These are phyloP conservation scores for Stigmatopora argus DNA, from an alignment of 2,113 vertebrate genomes.

Conservation along the genomic window DNA sequence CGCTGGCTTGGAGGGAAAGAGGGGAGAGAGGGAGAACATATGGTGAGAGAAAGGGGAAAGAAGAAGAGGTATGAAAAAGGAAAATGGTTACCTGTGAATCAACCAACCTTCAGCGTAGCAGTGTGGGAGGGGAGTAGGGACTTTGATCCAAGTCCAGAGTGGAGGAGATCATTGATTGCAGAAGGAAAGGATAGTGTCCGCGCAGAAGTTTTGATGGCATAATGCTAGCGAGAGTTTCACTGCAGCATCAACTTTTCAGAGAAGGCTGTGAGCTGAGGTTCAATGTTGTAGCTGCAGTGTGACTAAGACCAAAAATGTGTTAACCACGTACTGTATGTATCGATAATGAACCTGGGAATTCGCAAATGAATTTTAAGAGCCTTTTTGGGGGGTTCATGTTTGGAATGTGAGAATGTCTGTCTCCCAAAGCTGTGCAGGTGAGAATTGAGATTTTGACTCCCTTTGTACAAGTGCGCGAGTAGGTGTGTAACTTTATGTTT, in stretches of 20 bases:
- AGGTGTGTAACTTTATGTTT: conserved; percentile 5
- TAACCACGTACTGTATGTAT: conserved; percentile 20
- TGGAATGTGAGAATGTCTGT: conserved; percentile 52
- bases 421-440: conserved; percentile 50
- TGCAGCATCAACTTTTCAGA: conserved; percentile 35
- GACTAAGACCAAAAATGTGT: conserved; percentile 47
- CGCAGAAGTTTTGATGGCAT: conserved; percentile 24
- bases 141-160: conserved; percentile 71
- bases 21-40: conserved; percentile 9
- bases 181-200: conserved; percentile 21
- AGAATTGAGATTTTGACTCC: conserved; percentile 53
- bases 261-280: conserved; percentile 11
- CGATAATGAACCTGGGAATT: conserved; percentile 32
- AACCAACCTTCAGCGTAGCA: conserved; percentile 55
- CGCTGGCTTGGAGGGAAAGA: conserved; percentile 53
- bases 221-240: conserved; percentile 33
- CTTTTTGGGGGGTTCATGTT: conserved; percentile 36
- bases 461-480: conserved; percentile 29
- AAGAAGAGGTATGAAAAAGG: conserved; percentile 62
- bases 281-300: conserved; percentile 23
- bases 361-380: conserved; percentile 50
- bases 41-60: conserved; percentile 18
- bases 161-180: conserved; percentile 62
- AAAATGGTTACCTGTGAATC: conserved; percentile 73
- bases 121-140: conserved; percentile 23